Conservation (phyloP, 1,140 invertebrate genomes). For the Elysia chlorotica region DNA sequence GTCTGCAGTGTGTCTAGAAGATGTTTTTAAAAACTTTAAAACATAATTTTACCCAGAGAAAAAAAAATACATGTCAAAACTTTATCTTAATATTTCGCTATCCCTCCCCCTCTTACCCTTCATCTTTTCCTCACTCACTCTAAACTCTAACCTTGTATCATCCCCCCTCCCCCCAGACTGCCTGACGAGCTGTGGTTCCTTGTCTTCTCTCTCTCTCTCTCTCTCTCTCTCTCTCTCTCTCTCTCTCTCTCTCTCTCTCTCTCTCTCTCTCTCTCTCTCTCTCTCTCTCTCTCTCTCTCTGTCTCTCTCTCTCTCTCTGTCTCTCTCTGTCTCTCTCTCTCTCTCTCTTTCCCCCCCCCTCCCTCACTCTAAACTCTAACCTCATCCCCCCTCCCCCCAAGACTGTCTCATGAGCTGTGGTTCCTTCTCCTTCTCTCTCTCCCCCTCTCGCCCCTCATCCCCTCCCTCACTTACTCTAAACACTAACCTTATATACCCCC, state of each 20-base stretch:
- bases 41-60: no score
- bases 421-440: background rate
- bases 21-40: no score
- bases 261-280: background rate
- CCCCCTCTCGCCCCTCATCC: background rate
- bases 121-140: no score
- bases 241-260: conserved; percentile 9
- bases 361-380: background rate
- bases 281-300: background rate
- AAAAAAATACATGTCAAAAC: no score
- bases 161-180: background rate
- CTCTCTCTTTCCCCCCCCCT: background rate
- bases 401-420: no score
- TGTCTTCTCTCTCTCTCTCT: background rate
- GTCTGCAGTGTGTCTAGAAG: no score
- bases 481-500: background rate
- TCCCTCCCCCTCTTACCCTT: no score
- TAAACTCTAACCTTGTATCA: no score
- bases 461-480: background rate
- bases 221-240: background rate
- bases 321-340: conserved; percentile 2
- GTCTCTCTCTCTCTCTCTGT: background rate
- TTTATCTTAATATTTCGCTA: no score
- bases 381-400: background rate
- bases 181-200: background rate